Percentiles rank a stretch among this genome's conserved stretches.
Evolutionary conservation across 2,888 invertebrate genomes (phyloP).

Genomic region (Scrobipalpa costella): DNA sequence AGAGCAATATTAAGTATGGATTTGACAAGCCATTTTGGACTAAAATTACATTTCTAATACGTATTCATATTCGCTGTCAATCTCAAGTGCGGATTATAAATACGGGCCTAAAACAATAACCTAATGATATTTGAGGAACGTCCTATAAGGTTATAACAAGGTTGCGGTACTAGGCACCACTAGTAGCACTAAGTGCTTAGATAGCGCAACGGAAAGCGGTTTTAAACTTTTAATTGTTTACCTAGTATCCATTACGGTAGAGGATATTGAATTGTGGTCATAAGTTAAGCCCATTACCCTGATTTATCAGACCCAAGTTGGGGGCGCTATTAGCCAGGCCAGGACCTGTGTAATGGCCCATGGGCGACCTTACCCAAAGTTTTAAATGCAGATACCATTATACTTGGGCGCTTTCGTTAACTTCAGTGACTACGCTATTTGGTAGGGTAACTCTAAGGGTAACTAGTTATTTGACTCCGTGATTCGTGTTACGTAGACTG

Average conservation of each 20-base stretch:
- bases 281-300: conserved; percentile 44
- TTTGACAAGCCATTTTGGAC: too few species aligned
- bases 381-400: conserved; percentile 39
- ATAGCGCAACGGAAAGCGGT: background rate
- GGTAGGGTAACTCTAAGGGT: background rate
- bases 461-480: conserved; percentile 2
- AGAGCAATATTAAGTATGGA: too few species aligned
- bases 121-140: too few species aligned
- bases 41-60: too few species aligned
- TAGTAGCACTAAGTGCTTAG: background rate
- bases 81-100: too few species aligned
- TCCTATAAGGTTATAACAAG: too few species aligned
- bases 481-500: background rate
- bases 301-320: conserved; percentile 50
- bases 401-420: conserved; percentile 23
- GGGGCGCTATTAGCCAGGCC: conserved; percentile 48
- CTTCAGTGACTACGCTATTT: conserved; percentile 18
- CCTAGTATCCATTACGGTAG: conserved; percentile 22
- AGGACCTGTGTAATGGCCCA: conserved; percentile 50
- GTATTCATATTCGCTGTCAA: too few species aligned
- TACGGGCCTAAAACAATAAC: too few species aligned
- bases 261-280: conserved; percentile 33
- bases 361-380: conserved; percentile 43
- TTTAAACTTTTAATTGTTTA: conserved; percentile 21
- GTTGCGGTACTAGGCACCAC: conserved; percentile 37